Evolutionary conservation across 1,140 invertebrate species (phyloP).

Genomic region (Bombyx mandarina): DNA sequence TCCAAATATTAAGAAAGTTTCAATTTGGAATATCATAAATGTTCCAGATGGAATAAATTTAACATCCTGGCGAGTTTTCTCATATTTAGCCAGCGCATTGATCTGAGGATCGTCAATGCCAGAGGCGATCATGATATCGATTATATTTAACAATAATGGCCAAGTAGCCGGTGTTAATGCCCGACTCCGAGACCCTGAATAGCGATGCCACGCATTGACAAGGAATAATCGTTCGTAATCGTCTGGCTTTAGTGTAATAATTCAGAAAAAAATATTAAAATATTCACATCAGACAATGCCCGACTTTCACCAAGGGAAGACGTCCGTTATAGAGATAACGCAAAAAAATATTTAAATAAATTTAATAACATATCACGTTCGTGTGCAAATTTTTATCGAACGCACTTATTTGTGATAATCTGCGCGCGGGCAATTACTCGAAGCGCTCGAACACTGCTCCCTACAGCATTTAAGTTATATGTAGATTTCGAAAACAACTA

Average conservation of each 20-base stretch:
- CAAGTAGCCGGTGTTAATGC: constrained; percentile 26
- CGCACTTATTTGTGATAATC: constrained; percentile 67
- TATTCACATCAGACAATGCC: constrained; percentile 37
- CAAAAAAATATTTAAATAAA: constrained; percentile 66
- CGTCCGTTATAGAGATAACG: constrained; percentile 8
- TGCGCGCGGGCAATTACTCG: constrained; percentile 33
- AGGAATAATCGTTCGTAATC: constrained; percentile 38
- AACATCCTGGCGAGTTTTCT: too few relatives aligned
- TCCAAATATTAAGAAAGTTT: too few relatives aligned
- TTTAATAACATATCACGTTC: constrained; percentile 63
- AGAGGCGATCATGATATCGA: constrained; percentile 33
- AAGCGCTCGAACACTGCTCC: too few relatives aligned
- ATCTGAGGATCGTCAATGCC: constrained; percentile 31
- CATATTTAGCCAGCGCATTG: constrained; percentile 13
- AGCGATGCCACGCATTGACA: constrained; percentile 33
- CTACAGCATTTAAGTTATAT: too few relatives aligned
- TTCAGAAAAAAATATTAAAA: constrained; percentile 40
- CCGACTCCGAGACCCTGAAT: constrained; percentile 4
- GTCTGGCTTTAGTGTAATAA: constrained; percentile 29
- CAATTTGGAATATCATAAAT: too few relatives aligned
- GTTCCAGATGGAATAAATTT: too few relatives aligned
- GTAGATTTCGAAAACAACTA: too few relatives aligned
- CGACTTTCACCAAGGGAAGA: constrained; percentile 46
- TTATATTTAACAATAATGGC: constrained; percentile 27
- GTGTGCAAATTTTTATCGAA: constrained; percentile 63